Percentiles rank a stretch among this genome's conserved stretches.
These are phyloP conservation scores for Myioborus melanocephalus DNA, from an alignment of 2,797 vertebrate species.

Conservation along the genomic window DNA sequence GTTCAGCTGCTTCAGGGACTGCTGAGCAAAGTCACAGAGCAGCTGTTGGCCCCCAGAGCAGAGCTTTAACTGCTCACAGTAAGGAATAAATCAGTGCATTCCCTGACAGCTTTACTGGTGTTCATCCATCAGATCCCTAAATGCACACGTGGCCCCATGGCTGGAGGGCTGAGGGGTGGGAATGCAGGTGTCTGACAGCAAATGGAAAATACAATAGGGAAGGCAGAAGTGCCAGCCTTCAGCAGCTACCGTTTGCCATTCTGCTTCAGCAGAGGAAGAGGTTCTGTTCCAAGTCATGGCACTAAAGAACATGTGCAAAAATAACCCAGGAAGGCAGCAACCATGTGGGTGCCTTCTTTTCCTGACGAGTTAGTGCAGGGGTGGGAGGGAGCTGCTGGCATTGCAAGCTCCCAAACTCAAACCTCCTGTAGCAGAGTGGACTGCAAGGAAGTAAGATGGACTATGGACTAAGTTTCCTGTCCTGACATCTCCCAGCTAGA, in stretches of 20 bases:
- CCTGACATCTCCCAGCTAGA: neutral
- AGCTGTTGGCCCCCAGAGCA: neutral
- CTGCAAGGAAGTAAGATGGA: neutral
- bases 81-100: neutral
- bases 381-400: neutral
- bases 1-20: neutral
- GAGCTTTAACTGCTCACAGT: neutral
- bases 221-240: neutral
- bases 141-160: neutral
- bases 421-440: neutral
- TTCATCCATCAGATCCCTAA: neutral
- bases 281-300: neutral
- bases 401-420: neutral
- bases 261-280: neutral
- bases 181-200: neutral
- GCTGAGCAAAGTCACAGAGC: neutral
- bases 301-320: neutral
- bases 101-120: neutral
- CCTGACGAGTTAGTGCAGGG: neutral
- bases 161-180: neutral
- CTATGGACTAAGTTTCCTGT: neutral
- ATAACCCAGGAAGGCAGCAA: neutral
- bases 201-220: neutral
- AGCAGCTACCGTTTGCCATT: neutral
- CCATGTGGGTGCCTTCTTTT: neutral